These are phyloP conservation scores for Dendronephthya gigantea DNA, from an alignment of 64 coral and sea anemone genomes.

Conservation along the genomic window DNA sequence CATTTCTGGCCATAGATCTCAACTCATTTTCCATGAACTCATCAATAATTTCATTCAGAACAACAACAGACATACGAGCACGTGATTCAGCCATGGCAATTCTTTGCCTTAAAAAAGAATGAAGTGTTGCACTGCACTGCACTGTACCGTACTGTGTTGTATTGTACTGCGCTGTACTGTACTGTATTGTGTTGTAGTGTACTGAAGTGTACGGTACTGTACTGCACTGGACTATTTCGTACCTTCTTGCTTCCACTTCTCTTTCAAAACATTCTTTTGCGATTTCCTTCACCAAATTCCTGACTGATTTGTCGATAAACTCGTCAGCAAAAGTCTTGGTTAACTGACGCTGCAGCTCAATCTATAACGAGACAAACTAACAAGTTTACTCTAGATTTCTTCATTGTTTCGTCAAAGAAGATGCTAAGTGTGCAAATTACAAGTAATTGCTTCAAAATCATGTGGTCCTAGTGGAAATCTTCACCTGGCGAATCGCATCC, in stretches of 20 bases:
- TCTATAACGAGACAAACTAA: not conserved
- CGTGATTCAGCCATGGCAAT: not conserved
- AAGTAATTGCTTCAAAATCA: too few relatives aligned
- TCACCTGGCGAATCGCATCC: not conserved
- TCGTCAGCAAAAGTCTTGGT: not conserved
- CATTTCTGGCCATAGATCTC: not conserved
- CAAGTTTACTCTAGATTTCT: not conserved
- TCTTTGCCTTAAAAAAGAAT: not conserved
- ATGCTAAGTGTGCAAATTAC: too few relatives aligned
- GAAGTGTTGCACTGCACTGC: too few relatives aligned
- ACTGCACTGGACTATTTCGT: not conserved
- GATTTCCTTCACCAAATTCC: not conserved
- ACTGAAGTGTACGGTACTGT: too few relatives aligned
- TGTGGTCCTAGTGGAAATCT: too few relatives aligned
- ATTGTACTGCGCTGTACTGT: too few relatives aligned
- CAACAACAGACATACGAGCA: not conserved
- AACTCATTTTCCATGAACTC: not conserved
- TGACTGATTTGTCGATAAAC: not conserved
- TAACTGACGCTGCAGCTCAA: not conserved
- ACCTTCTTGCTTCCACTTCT: not conserved
- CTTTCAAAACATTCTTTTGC: not conserved
- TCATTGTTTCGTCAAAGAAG: too few relatives aligned
- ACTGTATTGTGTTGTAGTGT: not conserved
- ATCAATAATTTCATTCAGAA: not conserved
- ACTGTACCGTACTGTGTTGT: not conserved